These are phyloP conservation scores for Nebria brevicollis DNA, from an alignment of 2,888 invertebrate genomes.

Conservation along the genomic window DNA sequence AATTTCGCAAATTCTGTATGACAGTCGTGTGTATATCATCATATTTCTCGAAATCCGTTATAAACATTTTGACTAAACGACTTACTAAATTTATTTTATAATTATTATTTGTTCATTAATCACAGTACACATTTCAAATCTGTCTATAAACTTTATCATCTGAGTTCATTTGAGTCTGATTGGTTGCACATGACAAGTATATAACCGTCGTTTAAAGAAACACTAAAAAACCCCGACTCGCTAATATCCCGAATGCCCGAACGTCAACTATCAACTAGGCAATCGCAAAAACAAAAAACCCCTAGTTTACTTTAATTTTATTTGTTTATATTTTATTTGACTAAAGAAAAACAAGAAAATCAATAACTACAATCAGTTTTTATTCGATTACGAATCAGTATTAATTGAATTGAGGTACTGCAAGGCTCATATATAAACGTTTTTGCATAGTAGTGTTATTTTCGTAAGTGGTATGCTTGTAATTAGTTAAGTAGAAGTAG, in stretches of 20 bases:
- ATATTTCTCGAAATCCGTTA: constrained; percentile 67
- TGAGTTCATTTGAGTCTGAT: constrained; percentile 24
- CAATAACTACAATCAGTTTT: neutral
- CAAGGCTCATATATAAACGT: neutral
- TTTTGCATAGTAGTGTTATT: neutral
- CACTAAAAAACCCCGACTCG: neutral
- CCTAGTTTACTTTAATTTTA: neutral
- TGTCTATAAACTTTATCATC: constrained; percentile 28
- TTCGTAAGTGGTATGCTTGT: neutral
- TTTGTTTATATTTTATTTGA: constrained; percentile 11
- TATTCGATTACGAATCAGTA: neutral
- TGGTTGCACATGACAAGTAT: constrained; percentile 38
- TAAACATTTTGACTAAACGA: constrained; percentile 63
- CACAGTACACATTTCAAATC: constrained; percentile 42
- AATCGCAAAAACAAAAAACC: too few relatives aligned
- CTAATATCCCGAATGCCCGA: neutral
- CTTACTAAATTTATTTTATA: constrained; percentile 24
- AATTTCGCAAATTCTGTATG: constrained; percentile 73
- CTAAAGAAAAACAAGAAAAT: neutral
- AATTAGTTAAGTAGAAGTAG: constrained; percentile 25
- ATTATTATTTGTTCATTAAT: constrained; percentile 22
- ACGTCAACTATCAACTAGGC: neutral
- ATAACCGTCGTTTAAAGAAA: constrained; percentile 35
- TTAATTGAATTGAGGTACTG: neutral
- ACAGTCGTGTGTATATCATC: constrained; percentile 69